Base-by-base conservation (phyloP, 2,888 invertebrate species). In the Yponomeuta cagnagella region DNA sequence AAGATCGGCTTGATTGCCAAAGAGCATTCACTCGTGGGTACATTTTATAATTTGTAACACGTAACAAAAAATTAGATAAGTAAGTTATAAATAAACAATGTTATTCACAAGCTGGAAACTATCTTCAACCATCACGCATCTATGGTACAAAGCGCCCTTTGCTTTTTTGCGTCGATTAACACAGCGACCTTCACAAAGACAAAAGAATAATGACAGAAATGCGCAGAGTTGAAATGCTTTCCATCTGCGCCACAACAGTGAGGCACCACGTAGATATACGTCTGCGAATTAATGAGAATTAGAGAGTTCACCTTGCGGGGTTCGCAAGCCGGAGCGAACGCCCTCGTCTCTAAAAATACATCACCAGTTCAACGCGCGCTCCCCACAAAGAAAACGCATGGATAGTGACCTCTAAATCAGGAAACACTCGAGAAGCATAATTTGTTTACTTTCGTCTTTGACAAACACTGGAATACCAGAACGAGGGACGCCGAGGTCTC, bases 301-400 rank as follows among this genome's bases (percentile, higher is more conserved):
- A 37, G 23, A 68, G 52, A 52, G 31, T 63, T 70, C 65, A 73
- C 72, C 73, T 72, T 71, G 74, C 72, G 71, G 72, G 64, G 63
- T 31, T 65, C 66, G 33, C 73, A 72, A 76, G 77, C 77, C 79
- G 78, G 87, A 82, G 84, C 91, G 90, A 58, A 82, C 87, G 91
- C 87, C 89, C 90, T 83, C 86, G 82, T 81, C 90, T 90, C 90
- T 90, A 90, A 89, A 90, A 89, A 90, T 91, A 91, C 82, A 80
- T 81, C 81, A 80, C 73, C 83, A 79, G 86, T 87, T 88, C 86
- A 87, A 76, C 80, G 86, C 79, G 87, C 86, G 86, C 82, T 85
- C 85, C 85, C 81, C 84, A 89, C 90, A 90, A 90, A 88, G 90
- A 89, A 87, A 86, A 84, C 82, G 82, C 82, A 82, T 82, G 81